Base-by-base conservation (phyloP, 2,888 invertebrate genomes). In the Ditula angustiorana region DNA sequence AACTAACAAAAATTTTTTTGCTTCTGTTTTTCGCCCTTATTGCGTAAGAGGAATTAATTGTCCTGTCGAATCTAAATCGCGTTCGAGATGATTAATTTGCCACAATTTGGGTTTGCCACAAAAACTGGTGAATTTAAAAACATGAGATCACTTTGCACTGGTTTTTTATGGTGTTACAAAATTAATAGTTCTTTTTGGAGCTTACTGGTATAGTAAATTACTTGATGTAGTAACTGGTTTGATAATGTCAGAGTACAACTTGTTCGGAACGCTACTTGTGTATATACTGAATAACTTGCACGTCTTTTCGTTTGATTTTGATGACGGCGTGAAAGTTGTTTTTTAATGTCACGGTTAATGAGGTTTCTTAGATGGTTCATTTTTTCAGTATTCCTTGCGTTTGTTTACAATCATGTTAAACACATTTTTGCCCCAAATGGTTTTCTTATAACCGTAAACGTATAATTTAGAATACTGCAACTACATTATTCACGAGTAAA, bases 281-380 rank as follows among this genome's bases (percentile, higher is more conserved):
- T 13, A 1, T 13, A 7, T 13, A 37, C 13, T 5, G 35, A 35
- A 35, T 35, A 13, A 35, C 35, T 13, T 16, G 1, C 2, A 37
- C 5, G 13, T 13, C 5, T 37, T 37, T 16, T 7, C 7, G 13
- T 5, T 7, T 16, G 13, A 16, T 16, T 37, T 13, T 37, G n/a
- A 8, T 41, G 41, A 41, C 41, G 13, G 19, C 19, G 11, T 50
- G 50, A 50, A 50, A 50, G 26, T 50, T 5, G 28, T 30, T 50
- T 24, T n/a, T 50, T 1, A 24, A 28, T 24, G 50, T 24, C 50
- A 50, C 28, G 50, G 24, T 24, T 26, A 11, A 26, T 26, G 11
- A 26, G 13, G 23, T 26, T 49, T 2, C 13, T 7, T 2, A 11
- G 19, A 23, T 13, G 2, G 47, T 24, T 24, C 3, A 11, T 3